Evolutionary conservation across 2,797 vertebrate genomes (phyloP).

Genomic region (Cyprinodon diabolis): DNA sequence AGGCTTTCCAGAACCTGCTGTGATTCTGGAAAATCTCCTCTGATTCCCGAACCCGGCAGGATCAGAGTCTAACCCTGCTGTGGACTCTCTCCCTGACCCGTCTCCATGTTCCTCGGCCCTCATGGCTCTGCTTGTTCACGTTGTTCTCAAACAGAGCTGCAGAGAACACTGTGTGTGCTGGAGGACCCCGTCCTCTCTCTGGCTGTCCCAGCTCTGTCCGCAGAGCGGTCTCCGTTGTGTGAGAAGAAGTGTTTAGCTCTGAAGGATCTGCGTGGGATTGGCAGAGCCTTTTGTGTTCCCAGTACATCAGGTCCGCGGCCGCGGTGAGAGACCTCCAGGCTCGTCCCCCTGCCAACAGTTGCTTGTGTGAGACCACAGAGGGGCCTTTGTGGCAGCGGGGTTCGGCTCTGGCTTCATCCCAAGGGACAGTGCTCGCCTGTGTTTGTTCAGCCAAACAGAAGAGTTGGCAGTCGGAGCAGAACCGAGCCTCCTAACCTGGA

Average conservation of each 20-base stretch:
- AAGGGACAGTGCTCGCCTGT: slow-evolving; percentile 67
- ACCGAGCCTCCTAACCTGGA: not conserved
- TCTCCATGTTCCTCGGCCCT: not conserved
- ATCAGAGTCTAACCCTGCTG: too few relatives aligned
- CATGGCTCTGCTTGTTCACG: not conserved
- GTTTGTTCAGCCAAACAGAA: slow-evolving; percentile 56
- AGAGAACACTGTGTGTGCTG: not conserved
- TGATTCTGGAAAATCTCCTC: not conserved
- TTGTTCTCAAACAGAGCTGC: not conserved
- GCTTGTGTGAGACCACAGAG: slow-evolving; percentile 73
- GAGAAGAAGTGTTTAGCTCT: slow-evolving; percentile 35
- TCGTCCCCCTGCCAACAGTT: slow-evolving; percentile 48
- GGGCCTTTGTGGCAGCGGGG: slow-evolving; percentile 73
- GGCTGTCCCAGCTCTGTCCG: slow-evolving; percentile 6
- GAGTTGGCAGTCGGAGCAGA: slow-evolving; percentile 52
- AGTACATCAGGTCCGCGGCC: slow-evolving; percentile 60
- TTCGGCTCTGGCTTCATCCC: slow-evolving; percentile 58
- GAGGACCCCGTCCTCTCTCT: slow-evolving; percentile 9
- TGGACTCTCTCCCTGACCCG: too few relatives aligned
- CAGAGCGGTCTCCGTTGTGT: slow-evolving; percentile 8
- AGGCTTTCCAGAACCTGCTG: not conserved
- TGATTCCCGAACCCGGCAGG: too few relatives aligned
- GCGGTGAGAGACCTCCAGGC: slow-evolving; percentile 40
- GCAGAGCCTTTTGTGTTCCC: slow-evolving; percentile 49
- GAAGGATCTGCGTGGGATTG: slow-evolving; percentile 23